Conservation (phyloP, 2,797 vertebrate species). For the Lacerta agilis region DNA sequence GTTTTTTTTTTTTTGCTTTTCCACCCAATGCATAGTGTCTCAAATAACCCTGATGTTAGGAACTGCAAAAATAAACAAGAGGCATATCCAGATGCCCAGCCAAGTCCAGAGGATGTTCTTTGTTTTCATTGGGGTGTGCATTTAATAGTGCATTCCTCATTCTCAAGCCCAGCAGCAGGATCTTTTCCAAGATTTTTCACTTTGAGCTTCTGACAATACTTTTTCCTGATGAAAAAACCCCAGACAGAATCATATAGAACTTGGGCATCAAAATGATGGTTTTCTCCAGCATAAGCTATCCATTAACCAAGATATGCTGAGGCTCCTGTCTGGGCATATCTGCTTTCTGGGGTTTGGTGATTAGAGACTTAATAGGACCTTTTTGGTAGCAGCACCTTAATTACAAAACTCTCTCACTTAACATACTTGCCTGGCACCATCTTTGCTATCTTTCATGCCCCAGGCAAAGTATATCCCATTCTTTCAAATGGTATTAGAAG, state of each 20-base stretch:
- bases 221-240: not conserved
- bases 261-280: not conserved
- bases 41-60: not conserved
- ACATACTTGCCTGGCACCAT: not conserved
- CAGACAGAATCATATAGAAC: not conserved
- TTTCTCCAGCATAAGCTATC: not conserved
- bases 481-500: not conserved
- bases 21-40: not conserved
- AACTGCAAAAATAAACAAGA: not conserved
- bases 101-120: not conserved
- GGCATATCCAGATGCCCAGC: not conserved
- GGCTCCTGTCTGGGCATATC: not conserved
- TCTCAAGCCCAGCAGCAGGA: not conserved
- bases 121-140: not conserved
- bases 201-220: not conserved
- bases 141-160: not conserved
- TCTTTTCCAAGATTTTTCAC: not conserved
- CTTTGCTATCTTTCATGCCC: not conserved
- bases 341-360: not conserved
- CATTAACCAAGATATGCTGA: not conserved
- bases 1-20: not conserved
- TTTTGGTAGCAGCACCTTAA: not conserved
- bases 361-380: not conserved
- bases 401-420: not conserved
- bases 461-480: not conserved